Conservation (phyloP, 2,113 vertebrate species). For the Trogon surrucura region DNA sequence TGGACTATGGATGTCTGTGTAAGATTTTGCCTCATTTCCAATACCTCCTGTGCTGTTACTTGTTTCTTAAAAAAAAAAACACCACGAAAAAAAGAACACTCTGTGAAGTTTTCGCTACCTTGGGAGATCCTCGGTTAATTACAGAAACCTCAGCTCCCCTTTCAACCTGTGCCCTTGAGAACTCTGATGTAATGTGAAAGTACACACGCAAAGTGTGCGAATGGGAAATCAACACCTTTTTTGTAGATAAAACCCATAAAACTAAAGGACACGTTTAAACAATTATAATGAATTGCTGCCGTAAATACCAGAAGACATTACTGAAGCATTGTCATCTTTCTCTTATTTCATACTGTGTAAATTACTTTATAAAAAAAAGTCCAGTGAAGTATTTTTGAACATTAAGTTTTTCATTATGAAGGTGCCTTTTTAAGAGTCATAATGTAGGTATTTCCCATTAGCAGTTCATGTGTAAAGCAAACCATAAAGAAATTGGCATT, state of each 20-base stretch:
- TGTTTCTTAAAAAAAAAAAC: neutral
- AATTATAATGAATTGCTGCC: conserved; percentile 7
- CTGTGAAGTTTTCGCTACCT: neutral
- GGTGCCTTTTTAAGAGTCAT: neutral
- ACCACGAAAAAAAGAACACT: neutral
- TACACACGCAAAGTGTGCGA: conserved; percentile 13
- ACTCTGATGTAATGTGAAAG: conserved; percentile 46
- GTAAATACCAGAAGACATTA: neutral
- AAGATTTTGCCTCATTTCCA: neutral
- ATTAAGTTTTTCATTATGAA: neutral
- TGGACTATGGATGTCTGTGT: neutral
- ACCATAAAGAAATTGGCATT: neutral
- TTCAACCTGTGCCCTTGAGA: neutral
- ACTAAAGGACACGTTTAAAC: conserved; percentile 42
- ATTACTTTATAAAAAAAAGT: neutral
- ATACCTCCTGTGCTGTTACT: neutral
- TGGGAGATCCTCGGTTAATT: neutral
- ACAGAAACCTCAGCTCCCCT: neutral
- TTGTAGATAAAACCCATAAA: conserved; percentile 43
- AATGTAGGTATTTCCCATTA: neutral
- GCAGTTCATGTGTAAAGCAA: neutral
- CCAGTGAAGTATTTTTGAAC: neutral
- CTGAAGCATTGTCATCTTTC: neutral
- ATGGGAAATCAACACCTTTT: conserved; percentile 59
- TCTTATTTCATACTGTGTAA: neutral